A percentile compares a stretch with the other conserved stretches of the same genome.
phyloP scores from a whole-genome alignment of 2,888 invertebrate genomes.

The Sinotaia quadrata region DNA sequence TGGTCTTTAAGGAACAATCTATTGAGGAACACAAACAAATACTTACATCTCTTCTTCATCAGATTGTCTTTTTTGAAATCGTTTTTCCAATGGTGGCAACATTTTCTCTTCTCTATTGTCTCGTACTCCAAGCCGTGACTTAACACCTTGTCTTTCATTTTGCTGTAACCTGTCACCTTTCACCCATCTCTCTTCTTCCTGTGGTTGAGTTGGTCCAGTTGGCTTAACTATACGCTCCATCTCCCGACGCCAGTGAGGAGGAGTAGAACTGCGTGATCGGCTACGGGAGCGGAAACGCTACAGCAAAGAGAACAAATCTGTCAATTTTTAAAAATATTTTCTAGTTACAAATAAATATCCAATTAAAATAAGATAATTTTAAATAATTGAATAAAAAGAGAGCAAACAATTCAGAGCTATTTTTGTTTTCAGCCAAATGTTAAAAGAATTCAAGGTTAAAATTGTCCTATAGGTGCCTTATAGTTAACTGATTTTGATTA shows the following conservation, averaged over 20 bases:
- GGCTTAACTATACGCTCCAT: conserved; percentile 35
- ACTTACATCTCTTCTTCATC: conserved; percentile 28
- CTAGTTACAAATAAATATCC: too few relatives aligned
- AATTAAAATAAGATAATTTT: too few relatives aligned
- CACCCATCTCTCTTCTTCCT: conserved; percentile 37
- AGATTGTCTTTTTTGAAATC: neutral
- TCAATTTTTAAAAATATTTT: too few relatives aligned
- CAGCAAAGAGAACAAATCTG: neutral
- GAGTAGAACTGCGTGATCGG: conserved; percentile 89
- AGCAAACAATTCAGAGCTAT: too few relatives aligned
- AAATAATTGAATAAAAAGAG: too few relatives aligned
- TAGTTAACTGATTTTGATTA: too few relatives aligned
- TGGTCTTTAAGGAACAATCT: too few relatives aligned
- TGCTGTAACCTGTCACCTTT: conserved; percentile 41
- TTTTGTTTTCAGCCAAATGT: too few relatives aligned
- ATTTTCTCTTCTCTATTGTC: conserved; percentile 4
- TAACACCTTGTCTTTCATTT: conserved; percentile 14
- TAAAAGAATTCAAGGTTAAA: too few relatives aligned
- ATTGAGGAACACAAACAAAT: neutral
- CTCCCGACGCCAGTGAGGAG: conserved; percentile 88
- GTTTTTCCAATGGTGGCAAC: too few relatives aligned
- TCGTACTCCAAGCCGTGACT: conserved; percentile 13
- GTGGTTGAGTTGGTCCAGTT: conserved; percentile 26
- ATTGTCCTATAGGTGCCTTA: too few relatives aligned
- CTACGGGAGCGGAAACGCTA: conserved; percentile 72